Evolutionary conservation across 2,113 vertebrate species (phyloP).

Genomic region (Oceanodroma tethys): DNA sequence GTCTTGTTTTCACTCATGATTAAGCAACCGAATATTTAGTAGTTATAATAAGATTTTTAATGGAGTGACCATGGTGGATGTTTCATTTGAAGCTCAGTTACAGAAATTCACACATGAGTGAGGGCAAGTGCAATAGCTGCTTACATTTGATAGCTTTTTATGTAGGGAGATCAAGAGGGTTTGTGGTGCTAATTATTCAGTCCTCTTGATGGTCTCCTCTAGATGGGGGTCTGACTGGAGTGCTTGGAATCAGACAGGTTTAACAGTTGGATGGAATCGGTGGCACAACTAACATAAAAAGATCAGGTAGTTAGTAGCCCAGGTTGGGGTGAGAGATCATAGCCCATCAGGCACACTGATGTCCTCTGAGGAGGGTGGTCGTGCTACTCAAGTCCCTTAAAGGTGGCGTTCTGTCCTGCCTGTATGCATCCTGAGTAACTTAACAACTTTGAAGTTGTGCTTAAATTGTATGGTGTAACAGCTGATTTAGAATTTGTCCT

Average conservation of each 20-base stretch:
- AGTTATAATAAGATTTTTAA: background rate
- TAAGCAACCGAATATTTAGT: background rate
- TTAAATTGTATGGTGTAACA: background rate
- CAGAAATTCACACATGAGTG: background rate
- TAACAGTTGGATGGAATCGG: background rate
- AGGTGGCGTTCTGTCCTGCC: background rate
- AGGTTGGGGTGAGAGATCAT: background rate
- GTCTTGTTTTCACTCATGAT: background rate
- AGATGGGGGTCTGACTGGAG: background rate
- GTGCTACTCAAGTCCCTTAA: background rate
- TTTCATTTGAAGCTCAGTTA: slow-evolving; percentile 16
- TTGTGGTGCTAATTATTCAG: slow-evolving; percentile 7
- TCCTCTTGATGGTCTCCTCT: background rate
- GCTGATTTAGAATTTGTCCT: background rate
- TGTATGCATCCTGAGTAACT: background rate
- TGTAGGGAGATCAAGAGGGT: background rate
- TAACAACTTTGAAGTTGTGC: background rate
- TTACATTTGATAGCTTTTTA: background rate
- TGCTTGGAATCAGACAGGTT: background rate
- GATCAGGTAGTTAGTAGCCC: too few relatives aligned
- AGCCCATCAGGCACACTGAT: background rate
- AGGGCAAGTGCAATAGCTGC: background rate
- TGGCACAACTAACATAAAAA: background rate
- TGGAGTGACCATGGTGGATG: background rate
- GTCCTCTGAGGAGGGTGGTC: background rate